Percentiles rank a stretch among this genome's conserved stretches.
These are phyloP conservation scores for Lemur catta DNA, from an alignment of 2,797 vertebrate species.

Conservation along the genomic window DNA sequence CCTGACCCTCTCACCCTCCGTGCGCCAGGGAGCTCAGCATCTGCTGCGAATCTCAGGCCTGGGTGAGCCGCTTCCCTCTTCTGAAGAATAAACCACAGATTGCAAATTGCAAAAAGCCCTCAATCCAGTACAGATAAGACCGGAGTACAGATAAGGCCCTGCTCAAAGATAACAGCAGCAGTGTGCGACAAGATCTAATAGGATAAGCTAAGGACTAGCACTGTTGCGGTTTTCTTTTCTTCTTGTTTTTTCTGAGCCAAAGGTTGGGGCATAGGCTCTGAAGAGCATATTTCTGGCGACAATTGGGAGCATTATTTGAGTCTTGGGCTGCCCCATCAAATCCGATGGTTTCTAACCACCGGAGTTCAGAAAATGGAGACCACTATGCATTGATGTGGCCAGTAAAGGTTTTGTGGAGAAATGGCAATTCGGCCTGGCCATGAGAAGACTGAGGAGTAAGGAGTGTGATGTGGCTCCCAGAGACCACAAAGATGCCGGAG, in stretches of 20 bases:
- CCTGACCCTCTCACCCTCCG: constrained; percentile 90
- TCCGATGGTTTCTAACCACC: background rate
- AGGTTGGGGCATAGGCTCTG: background rate
- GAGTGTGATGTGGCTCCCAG: background rate
- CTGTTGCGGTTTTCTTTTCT: too few species aligned
- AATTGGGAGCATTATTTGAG: background rate
- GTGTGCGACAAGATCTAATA: background rate
- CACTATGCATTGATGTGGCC: background rate
- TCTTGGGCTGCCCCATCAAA: background rate
- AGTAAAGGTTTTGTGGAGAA: background rate
- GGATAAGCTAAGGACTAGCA: background rate
- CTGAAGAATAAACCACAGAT: background rate
- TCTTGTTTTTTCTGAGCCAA: background rate
- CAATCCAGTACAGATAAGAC: background rate
- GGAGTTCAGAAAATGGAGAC: background rate
- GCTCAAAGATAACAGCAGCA: background rate
- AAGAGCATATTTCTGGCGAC: background rate
- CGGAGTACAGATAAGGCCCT: background rate
- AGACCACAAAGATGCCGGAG: background rate
- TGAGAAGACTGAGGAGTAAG: background rate
- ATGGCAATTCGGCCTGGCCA: background rate
- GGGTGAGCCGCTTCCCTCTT: constrained; percentile 83
- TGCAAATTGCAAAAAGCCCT: background rate
- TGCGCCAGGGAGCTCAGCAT: constrained; percentile 94
- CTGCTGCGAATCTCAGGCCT: constrained; percentile 94